These are phyloP conservation scores for Prionchulus punctatus DNA, from an alignment of 2,888 invertebrate genomes.

Conservation along the genomic window DNA sequence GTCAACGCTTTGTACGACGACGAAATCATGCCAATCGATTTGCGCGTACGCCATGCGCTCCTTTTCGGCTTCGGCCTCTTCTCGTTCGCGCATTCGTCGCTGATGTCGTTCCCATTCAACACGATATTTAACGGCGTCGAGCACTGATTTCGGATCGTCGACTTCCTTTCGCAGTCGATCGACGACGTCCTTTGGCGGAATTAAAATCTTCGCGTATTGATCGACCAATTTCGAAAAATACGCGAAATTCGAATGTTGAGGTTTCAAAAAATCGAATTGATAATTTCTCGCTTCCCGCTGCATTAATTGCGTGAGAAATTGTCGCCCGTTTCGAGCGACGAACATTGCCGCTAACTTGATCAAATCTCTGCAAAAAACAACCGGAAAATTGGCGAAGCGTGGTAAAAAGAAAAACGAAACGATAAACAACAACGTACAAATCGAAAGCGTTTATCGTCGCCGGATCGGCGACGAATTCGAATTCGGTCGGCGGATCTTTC, in stretches of 20 bases:
- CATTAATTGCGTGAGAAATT: constrained; percentile 94
- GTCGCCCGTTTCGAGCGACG: constrained; percentile 91
- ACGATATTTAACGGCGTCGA: constrained; percentile 73
- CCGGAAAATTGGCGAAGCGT: neutral
- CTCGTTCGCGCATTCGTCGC: constrained; percentile 72
- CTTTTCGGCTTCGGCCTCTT: constrained; percentile 83
- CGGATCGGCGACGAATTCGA: constrained; percentile 88
- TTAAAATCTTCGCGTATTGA: constrained; percentile 76
- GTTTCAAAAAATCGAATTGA: constrained; percentile 94
- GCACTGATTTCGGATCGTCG: constrained; percentile 5
- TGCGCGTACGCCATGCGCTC: constrained; percentile 77
- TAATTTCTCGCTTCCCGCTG: constrained; percentile 92
- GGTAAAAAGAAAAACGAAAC: neutral
- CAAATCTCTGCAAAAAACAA: constrained; percentile 53
- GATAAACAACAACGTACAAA: constrained; percentile 45
- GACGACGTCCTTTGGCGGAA: constrained; percentile 15
- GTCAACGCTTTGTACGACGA: constrained; percentile 97
- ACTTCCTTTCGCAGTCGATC: constrained; percentile 21
- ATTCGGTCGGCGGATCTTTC: constrained; percentile 74
- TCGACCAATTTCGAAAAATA: constrained; percentile 95
- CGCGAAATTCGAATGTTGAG: constrained; percentile 92
- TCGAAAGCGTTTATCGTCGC: constrained; percentile 95
- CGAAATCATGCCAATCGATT: constrained; percentile 99
- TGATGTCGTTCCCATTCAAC: constrained; percentile 93
- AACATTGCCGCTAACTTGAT: constrained; percentile 96